Evolutionary conservation across 2,113 vertebrate species (phyloP), one percentile per base, ranked within the genome.

Genomic region (Furnarius figulus): DNA sequence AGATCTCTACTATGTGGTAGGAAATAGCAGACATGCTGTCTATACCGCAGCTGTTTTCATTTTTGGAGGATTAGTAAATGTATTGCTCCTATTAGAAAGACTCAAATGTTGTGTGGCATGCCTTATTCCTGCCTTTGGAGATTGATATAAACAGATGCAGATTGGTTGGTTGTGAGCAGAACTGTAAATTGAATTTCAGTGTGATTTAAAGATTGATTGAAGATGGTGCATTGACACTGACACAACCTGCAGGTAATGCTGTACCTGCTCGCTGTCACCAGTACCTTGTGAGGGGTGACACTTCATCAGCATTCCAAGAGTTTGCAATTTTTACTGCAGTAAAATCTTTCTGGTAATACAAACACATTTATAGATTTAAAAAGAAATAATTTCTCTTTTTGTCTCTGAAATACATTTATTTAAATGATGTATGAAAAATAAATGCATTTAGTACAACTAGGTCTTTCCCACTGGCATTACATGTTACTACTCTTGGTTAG

Each of bases 191-290:
- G 11, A 80, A 6, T 84, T 90, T 80, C 20, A 46, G 23, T 74
- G 3, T 2, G 20, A 52, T 78, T 59, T 65, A n/a, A 74, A 25
- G 28, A 6, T 2, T n/a, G 71, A 39, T 5, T 52, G 31, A 79
- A 44, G 35, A 12, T 0, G 0, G 9, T 42, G 61, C 17, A 17
- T 68, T 25, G 58, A 24, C 0, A 2, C 44, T 63, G 85, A 49
- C 35, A 35, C 31, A 47, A 30, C 33, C 42, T 74, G 55, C 18
- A 30, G 44, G 21, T 44, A 18, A 14, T 19, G 46, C 75, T 67
- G 31, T 35, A 15, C 20, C 44, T 92, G 52, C 42, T 59, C 1
- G 1, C 24, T 39, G 11, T 28, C 3, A 2, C 31, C 7, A 5
- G 9, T 53, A 23, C 25, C 14, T 67, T 15, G 7, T 52, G 10